Conservation (phyloP, 2,113 vertebrate genomes). For the Damaliscus lunatus region DNA sequence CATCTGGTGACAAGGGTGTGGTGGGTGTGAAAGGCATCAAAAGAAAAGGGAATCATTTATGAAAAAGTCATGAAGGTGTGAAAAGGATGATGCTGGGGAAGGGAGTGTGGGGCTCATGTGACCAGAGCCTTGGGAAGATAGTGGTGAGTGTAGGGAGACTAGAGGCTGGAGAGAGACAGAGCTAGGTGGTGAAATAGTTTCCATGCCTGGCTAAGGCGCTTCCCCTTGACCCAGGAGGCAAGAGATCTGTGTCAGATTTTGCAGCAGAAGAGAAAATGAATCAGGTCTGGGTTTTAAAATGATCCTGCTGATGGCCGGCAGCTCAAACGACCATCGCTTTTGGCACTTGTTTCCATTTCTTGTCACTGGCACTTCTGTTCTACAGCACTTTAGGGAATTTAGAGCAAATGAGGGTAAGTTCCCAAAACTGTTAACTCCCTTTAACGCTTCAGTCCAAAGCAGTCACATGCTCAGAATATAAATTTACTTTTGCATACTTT, state of each 20-base stretch:
- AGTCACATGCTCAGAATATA: conserved; percentile 22
- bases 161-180: not conserved
- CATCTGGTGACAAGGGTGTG: not conserved
- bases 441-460: not conserved
- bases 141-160: not conserved
- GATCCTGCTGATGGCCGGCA: not conserved
- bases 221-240: not conserved
- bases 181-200: not conserved
- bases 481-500: conserved; percentile 46
- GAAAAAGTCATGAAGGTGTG: not conserved
- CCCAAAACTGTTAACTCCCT: conserved; percentile 7
- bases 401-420: conserved; percentile 20
- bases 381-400: not conserved
- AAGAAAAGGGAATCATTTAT: not conserved
- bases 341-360: not conserved
- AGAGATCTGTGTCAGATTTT: not conserved
- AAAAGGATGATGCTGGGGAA: not conserved
- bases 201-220: not conserved
- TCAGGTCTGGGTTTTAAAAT: not conserved
- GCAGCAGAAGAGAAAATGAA: not conserved
- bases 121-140: not conserved
- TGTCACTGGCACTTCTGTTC: not conserved
- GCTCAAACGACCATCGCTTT: not conserved
- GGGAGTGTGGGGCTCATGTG: not conserved
- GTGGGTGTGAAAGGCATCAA: not conserved